Conservation (phyloP, 2,113 vertebrate species). For the Oreochromis spilurus region DNA sequence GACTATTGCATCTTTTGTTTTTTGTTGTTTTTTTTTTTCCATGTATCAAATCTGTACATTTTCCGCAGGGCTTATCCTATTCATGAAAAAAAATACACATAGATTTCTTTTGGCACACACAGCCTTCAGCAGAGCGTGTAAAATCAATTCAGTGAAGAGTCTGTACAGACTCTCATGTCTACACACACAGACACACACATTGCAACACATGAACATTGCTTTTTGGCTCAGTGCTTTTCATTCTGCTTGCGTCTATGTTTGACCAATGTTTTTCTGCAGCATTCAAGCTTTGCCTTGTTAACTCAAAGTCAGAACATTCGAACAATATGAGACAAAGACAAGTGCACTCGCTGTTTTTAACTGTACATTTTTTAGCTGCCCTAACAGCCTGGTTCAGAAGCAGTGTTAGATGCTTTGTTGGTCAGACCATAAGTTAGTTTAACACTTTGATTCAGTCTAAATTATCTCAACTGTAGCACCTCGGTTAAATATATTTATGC, state of each 20-base stretch:
- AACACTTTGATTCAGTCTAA: neutral
- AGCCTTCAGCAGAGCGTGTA: conserved; percentile 63
- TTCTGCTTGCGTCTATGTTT: conserved; percentile 13
- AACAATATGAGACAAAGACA: neutral
- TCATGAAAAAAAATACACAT: conserved; percentile 41
- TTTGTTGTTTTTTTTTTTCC: neutral
- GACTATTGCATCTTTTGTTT: conserved; percentile 18
- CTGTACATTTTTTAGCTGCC: neutral
- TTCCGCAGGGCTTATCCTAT: conserved; percentile 52
- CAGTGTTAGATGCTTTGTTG: neutral
- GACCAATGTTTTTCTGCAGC: conserved; percentile 17
- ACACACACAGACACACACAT: conserved; percentile 13
- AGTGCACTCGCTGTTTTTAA: neutral
- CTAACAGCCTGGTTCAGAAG: neutral
- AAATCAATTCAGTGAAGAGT: conserved; percentile 63
- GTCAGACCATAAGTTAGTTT: neutral
- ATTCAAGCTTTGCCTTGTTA: conserved; percentile 34
- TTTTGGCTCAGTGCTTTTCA: conserved; percentile 48
- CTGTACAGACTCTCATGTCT: conserved; percentile 42
- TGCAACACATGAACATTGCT: conserved; percentile 42
- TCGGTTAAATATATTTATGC: neutral
- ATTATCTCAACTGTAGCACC: neutral
- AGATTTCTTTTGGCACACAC: conserved; percentile 62
- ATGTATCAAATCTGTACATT: conserved; percentile 57
- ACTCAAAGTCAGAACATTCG: conserved; percentile 29